Evolutionary conservation across 2,888 invertebrate genomes (phyloP).

Genomic region (Desoria tigrina): DNA sequence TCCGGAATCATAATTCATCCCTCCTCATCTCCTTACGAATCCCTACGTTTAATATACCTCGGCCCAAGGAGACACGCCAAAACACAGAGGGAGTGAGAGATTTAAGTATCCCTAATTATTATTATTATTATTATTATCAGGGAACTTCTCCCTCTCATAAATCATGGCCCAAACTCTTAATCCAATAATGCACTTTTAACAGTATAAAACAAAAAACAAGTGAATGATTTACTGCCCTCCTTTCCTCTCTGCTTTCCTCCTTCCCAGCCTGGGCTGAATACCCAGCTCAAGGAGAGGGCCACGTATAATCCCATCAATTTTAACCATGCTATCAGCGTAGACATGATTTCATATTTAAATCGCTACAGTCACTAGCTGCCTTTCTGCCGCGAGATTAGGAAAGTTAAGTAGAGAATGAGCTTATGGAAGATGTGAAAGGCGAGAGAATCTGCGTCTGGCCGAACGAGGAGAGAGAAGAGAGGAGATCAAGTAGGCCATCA

Average conservation of each 20-base stretch:
- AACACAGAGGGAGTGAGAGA: slow-evolving; percentile 3
- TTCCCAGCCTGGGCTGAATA: no score
- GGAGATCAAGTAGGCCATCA: no score
- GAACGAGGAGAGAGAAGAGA: no score
- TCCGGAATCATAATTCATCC: slow-evolving; percentile 43
- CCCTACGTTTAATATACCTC: slow-evolving; percentile 2
- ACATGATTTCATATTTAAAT: slow-evolving; percentile 9
- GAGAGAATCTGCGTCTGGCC: no score
- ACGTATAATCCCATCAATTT: not conserved
- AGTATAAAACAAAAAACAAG: slow-evolving; percentile 32
- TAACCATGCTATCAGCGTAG: slow-evolving; percentile 1
- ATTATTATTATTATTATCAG: slow-evolving; percentile 15
- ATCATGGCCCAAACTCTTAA: slow-evolving; percentile 35
- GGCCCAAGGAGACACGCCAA: not conserved
- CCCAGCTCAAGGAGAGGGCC: no score
- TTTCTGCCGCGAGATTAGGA: slow-evolving; percentile 4
- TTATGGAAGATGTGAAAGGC: no score
- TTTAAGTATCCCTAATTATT: slow-evolving; percentile 5
- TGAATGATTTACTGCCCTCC: slow-evolving; percentile 16
- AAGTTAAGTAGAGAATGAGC: not conserved
- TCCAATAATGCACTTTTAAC: slow-evolving; percentile 44
- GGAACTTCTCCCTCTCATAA: slow-evolving; percentile 23
- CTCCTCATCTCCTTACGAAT: slow-evolving; percentile 11
- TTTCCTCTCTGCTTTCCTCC: not conserved
- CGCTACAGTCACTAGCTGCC: slow-evolving; percentile 11